Evolutionary conservation across 2,797 vertebrate genomes (phyloP).

Genomic region (Carduelis carduelis): DNA sequence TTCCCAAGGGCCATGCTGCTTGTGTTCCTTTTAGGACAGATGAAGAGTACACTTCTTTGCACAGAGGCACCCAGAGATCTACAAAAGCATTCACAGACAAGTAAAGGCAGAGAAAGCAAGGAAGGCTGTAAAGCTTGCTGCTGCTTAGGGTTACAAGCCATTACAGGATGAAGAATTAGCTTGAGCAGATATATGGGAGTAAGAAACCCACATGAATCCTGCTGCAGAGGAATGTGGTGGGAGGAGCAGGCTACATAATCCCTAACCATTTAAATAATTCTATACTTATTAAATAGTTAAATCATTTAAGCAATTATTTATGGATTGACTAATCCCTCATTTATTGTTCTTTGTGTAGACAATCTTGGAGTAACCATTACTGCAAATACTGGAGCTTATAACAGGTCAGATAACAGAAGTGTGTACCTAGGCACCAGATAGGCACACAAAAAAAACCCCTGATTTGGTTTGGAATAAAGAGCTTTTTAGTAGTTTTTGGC

Average conservation of each 20-base stretch:
- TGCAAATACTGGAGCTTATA: background rate
- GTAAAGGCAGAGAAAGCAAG: background rate
- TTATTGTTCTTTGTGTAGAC: background rate
- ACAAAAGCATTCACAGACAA: background rate
- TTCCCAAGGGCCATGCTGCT: background rate
- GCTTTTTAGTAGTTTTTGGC: background rate
- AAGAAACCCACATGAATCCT: background rate
- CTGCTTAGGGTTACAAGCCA: background rate
- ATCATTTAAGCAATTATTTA: constrained; percentile 25
- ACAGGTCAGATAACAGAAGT: background rate
- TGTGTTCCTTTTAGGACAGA: background rate
- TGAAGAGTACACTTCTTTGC: background rate
- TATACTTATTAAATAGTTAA: constrained; percentile 16
- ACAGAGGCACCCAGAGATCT: background rate
- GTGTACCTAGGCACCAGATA: background rate
- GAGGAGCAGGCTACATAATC: constrained; percentile 1
- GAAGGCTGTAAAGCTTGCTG: background rate
- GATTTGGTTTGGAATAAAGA: background rate
- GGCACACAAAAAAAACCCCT: background rate
- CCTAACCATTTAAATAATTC: constrained; percentile 12
- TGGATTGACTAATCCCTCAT: background rate
- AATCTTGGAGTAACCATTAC: background rate
- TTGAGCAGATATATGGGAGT: background rate
- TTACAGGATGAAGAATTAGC: background rate
- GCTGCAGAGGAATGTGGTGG: background rate